Percentiles rank a stretch among this genome's conserved stretches.
Conservation (phyloP, 2,113 vertebrate species). For the Gracilinanus agilis region DNA sequence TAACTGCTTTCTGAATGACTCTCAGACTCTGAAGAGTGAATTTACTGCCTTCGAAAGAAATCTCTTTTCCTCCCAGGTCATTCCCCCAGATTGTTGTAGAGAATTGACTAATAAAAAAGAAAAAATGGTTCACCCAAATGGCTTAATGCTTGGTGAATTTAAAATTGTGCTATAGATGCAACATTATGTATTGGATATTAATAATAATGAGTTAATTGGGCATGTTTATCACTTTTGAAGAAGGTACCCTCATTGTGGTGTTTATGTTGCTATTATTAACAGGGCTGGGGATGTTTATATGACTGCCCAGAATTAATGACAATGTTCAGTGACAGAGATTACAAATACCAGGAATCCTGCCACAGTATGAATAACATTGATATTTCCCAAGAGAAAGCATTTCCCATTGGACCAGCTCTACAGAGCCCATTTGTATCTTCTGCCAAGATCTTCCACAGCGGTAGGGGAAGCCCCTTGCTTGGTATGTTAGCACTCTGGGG, state of each 20-base stretch:
- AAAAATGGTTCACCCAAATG: background rate
- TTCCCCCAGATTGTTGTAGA: background rate
- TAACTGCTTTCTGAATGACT: background rate
- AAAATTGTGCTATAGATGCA: background rate
- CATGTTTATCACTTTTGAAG: background rate
- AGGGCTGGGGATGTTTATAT: background rate
- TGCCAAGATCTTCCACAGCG: background rate
- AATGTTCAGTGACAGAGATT: background rate
- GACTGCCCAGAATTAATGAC: background rate
- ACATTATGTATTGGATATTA: background rate
- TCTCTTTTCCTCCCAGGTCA: background rate
- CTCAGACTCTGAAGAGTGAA: background rate
- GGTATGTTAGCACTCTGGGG: background rate
- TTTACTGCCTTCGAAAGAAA: background rate
- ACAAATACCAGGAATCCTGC: background rate
- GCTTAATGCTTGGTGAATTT: background rate
- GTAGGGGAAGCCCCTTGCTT: background rate
- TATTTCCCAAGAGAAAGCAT: background rate
- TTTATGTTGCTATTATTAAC: background rate
- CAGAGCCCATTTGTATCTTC: background rate
- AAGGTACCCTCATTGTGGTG: background rate
- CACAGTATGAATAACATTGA: background rate
- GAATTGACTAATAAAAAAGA: background rate
- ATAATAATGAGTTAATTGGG: background rate
- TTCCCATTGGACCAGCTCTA: background rate